Evolutionary conservation across 1,140 invertebrate genomes (phyloP), one percentile per base, ranked within the genome.

Genomic region (Scaptomyza graminum): DNA sequence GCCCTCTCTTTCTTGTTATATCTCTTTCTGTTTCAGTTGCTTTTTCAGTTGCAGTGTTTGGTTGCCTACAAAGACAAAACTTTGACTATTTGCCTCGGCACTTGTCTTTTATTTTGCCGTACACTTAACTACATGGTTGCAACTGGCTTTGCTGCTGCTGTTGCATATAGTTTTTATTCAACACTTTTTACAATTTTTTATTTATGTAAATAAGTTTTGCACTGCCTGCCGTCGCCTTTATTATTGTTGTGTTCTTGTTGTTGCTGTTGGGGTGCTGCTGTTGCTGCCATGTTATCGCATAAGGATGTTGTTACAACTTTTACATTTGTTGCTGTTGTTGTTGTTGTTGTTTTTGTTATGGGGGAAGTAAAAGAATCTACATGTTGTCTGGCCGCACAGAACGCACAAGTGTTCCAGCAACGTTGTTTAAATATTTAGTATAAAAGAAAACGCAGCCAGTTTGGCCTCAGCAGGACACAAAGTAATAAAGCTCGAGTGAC

Each of bases 231-330:
- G 28, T 31, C 28, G 28, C 55, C 61, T n/a, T 41, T 41, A n/a
- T n/a, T n/a, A n/a, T n/a, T n/a, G n/a, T n/a, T n/a, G n/a, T 41
- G 5, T n/a, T 34, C 9, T 41, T 41, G 66, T 46, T 41, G 51
- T 46, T 41, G 51, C n/a, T 39, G 28, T 72, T 59, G 47, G 41
- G 34, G 6, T 46, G 15, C 15, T 54, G 64, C 28, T 28, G 59
- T 18, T 70, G 51, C 13, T 67, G 71, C 67, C 73, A 83, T 88
- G 83, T 88, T 88, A 88, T 88, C 83, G 83, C 76, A 88, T 88
- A 88, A 88, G 83, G 83, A 88, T 88, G 83, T 88, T 88, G 83
- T 88, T 79, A 76, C 83, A 88, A 88, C 65, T 88, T 82, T 88
- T 65, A 67, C 57, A 66, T 51, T 52, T 60, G 56, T 25, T 57